phyloP scores from a whole-genome alignment of 2,113 vertebrate genomes.

The Ovis canadensis region DNA sequence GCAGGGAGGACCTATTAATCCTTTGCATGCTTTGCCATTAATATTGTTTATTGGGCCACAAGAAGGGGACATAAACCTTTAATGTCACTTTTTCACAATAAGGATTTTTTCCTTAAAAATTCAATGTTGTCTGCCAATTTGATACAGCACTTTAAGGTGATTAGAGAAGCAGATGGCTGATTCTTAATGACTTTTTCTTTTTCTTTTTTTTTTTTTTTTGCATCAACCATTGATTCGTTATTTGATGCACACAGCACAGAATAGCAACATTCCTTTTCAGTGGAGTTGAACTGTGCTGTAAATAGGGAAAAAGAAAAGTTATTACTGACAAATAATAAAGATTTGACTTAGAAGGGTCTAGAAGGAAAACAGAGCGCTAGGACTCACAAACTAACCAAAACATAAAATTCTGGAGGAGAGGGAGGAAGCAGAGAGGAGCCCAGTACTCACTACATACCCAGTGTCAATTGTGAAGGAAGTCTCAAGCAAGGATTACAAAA shows the following conservation, averaged over 20 bases:
- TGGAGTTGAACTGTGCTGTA: neutral
- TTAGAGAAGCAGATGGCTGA: conserved; percentile 72
- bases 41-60: conserved; percentile 65
- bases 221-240: conserved; percentile 58
- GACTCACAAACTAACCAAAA: neutral
- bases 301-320: neutral
- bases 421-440: neutral
- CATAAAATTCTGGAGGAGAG: neutral
- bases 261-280: conserved; percentile 45
- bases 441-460: neutral
- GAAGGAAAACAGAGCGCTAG: neutral
- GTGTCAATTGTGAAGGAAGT: neutral
- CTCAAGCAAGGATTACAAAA: neutral
- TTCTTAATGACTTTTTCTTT: conserved; percentile 61
- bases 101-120: conserved; percentile 57
- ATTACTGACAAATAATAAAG: neutral
- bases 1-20: conserved; percentile 67
- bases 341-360: neutral
- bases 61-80: conserved; percentile 69
- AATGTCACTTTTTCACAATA: conserved; percentile 59
- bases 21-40: conserved; percentile 55
- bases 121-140: conserved; percentile 59
- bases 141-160: conserved; percentile 62
- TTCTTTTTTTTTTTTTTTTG: conserved; percentile 39
- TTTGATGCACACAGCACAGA: conserved; percentile 48